Conservation (phyloP, 2,797 vertebrate species). For the Acipenser oxyrinchus region DNA sequence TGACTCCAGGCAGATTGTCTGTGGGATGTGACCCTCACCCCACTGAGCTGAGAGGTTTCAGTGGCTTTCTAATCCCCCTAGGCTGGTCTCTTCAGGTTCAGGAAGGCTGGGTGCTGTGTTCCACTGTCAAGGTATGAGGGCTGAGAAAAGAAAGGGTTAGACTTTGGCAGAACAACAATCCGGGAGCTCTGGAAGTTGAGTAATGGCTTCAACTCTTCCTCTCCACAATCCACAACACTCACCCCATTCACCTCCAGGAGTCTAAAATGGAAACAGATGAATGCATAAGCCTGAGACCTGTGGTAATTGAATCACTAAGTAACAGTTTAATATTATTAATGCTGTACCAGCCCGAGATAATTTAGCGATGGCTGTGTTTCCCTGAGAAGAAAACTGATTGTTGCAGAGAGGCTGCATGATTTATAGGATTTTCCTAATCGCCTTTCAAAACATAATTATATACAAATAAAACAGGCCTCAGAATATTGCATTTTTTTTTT, state of each 20-base stretch:
- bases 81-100: neutral
- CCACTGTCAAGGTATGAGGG: neutral
- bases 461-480: no score
- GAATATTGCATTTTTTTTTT: no score
- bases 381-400: neutral
- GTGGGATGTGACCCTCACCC: neutral
- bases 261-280: conserved; percentile 28
- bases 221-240: conserved; percentile 43
- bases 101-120: neutral
- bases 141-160: conserved; percentile 11
- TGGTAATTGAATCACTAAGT: neutral
- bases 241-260: conserved; percentile 56
- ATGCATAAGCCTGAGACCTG: neutral
- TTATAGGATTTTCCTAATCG: neutral
- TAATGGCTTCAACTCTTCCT: conserved; percentile 47
- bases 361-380: neutral
- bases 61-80: neutral
- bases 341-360: neutral
- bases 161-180: conserved; percentile 50
- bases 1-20: neutral
- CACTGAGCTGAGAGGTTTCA: neutral
- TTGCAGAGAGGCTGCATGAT: neutral
- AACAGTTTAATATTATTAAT: conserved; percentile 17
- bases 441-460: no score
- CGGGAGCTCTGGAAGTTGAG: conserved; percentile 37